A percentile compares a stretch with the other conserved stretches of the same genome.
phyloP scores from a whole-genome alignment of 2,888 invertebrate genomes.

The Chrysopilus asiliformis region DNA sequence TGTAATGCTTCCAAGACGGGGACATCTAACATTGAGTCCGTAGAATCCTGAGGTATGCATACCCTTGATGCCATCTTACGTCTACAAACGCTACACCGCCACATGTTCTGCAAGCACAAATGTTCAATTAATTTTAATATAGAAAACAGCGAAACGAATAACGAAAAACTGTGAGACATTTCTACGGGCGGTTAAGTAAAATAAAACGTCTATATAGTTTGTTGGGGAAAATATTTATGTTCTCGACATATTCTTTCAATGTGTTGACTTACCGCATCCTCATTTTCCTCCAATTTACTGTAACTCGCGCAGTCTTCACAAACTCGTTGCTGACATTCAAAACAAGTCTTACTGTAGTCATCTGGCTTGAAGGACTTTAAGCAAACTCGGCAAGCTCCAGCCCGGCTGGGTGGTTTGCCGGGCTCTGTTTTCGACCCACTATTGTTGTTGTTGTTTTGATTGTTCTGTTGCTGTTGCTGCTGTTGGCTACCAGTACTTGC shows the following conservation, averaged over 20 bases:
- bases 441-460: too few species aligned
- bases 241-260: too few species aligned
- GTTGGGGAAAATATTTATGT: too few species aligned
- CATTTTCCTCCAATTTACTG: slow-evolving; percentile 70
- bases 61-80: slow-evolving; percentile 66
- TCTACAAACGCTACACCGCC: slow-evolving; percentile 83
- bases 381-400: slow-evolving; percentile 69
- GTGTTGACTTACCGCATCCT: slow-evolving; percentile 55
- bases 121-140: too few species aligned
- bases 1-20: slow-evolving; percentile 66
- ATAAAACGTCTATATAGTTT: too few species aligned
- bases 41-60: slow-evolving; percentile 66
- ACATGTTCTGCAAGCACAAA: slow-evolving; percentile 50
- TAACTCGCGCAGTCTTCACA: slow-evolving; percentile 91
- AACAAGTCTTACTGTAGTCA: slow-evolving; percentile 76
- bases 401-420: slow-evolving; percentile 51
- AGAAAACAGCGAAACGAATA: too few species aligned
- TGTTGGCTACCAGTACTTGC: slow-evolving; percentile 36
- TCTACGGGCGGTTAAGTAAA: too few species aligned
- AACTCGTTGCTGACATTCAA: slow-evolving; percentile 79
- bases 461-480: slow-evolving; percentile 31
- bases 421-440: slow-evolving; percentile 36
- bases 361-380: slow-evolving; percentile 79
- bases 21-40: slow-evolving; percentile 69
- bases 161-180: too few species aligned